phyloP scores from a whole-genome alignment of 2,888 invertebrate genomes.

The Andrena haemorrhoa region DNA sequence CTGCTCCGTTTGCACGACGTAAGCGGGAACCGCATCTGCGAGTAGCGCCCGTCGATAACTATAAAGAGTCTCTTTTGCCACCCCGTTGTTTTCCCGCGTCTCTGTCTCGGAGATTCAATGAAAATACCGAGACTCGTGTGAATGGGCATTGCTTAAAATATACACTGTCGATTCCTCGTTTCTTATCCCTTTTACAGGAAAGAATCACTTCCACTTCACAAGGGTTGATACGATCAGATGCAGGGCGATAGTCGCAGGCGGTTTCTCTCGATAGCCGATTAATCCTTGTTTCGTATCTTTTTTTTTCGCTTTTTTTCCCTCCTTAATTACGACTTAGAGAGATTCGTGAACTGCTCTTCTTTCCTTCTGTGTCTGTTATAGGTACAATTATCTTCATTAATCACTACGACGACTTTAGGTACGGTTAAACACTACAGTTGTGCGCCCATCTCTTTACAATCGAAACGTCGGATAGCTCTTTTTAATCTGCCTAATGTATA shows the following conservation, averaged over 20 bases:
- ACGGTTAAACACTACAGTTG: slow-evolving; percentile 72
- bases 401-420: slow-evolving; percentile 73
- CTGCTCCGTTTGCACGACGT: slow-evolving; percentile 22
- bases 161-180: too few relatives aligned
- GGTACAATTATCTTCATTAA: slow-evolving; percentile 71
- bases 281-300: slow-evolving; percentile 21
- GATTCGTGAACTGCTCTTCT: slow-evolving; percentile 67
- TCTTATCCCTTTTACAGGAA: neutral
- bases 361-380: slow-evolving; percentile 49
- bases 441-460: slow-evolving; percentile 72
- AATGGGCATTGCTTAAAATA: too few relatives aligned
- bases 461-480: slow-evolving; percentile 43
- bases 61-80: neutral
- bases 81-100: neutral
- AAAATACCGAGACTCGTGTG: neutral
- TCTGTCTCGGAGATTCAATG: neutral
- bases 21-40: slow-evolving; percentile 28
- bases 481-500: slow-evolving; percentile 38
- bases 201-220: neutral
- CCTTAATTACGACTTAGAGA: slow-evolving; percentile 58
- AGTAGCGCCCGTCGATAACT: slow-evolving; percentile 30
- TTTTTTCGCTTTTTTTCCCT: slow-evolving; percentile 19
- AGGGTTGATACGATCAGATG: neutral
- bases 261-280: slow-evolving; percentile 36
- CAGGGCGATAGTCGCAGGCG: slow-evolving; percentile 37